Percentiles rank a stretch among this genome's conserved stretches.
Conservation (phyloP, 2,888 invertebrate species). For the Fragum whitleyi region DNA sequence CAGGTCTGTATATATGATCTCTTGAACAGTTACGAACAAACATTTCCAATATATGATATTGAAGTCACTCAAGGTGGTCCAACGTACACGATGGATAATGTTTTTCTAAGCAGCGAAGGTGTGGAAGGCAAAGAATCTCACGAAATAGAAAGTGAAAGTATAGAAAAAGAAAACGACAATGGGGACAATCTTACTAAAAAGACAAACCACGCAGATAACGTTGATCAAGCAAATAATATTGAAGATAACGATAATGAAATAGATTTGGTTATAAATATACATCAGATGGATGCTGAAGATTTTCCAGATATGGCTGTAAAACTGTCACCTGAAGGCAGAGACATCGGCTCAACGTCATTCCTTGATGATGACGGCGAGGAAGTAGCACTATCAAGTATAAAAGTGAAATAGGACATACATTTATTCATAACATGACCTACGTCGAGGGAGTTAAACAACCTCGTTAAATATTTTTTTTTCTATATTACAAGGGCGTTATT, state of each 20-base stretch:
- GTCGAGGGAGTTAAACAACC: no score
- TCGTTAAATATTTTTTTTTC: no score
- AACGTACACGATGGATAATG: background rate
- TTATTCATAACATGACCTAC: no score
- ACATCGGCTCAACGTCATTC: conserved; percentile 22
- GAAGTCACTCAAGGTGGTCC: conserved; percentile 16
- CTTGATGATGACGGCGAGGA: conserved; percentile 17
- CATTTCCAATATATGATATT: conserved; percentile 62
- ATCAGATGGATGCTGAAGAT: conserved; percentile 5
- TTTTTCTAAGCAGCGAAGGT: background rate
- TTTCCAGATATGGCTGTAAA: conserved; percentile 20
- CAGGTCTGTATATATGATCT: conserved; percentile 55
- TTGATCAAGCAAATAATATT: background rate
- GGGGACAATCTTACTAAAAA: background rate
- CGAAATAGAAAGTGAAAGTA: background rate
- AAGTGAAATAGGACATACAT: background rate
- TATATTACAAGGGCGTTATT: no score
- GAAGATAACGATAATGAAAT: background rate
- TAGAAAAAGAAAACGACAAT: background rate
- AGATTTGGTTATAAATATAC: conserved; percentile 23
- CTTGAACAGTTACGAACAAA: conserved; percentile 47
- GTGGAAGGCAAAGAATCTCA: background rate
- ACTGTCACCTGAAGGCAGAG: background rate
- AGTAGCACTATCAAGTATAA: background rate
- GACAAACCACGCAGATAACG: background rate